Evolutionary conservation across 2,113 vertebrate species (phyloP).

Genomic region (Stigmatopora nigra): DNA sequence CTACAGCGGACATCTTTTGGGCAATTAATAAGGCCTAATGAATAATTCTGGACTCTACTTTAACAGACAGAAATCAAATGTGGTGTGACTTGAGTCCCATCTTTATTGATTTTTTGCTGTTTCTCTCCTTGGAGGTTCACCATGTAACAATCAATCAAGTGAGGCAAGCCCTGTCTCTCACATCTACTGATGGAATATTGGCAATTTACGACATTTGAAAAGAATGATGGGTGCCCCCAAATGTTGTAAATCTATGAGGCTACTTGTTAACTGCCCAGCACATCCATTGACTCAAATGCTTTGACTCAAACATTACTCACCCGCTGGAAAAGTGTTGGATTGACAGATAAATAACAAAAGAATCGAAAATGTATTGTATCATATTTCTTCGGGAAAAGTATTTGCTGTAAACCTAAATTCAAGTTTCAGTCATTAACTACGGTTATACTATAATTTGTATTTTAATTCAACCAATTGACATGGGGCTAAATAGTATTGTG

Average conservation of each 20-base stretch:
- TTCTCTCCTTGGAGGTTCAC: constrained; percentile 29
- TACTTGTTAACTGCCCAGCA: constrained; percentile 43
- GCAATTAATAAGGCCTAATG: constrained; percentile 3
- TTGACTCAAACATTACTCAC: constrained; percentile 28
- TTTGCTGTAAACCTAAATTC: background rate
- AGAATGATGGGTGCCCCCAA: constrained; percentile 48
- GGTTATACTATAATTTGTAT: background rate
- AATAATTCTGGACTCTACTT: background rate
- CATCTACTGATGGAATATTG: constrained; percentile 55
- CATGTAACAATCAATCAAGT: constrained; percentile 41
- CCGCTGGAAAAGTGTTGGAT: constrained; percentile 1
- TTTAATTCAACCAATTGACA: background rate
- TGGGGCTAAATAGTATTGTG: too few relatives aligned
- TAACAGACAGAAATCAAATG: background rate
- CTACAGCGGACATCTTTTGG: background rate
- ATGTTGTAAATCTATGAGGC: constrained; percentile 41
- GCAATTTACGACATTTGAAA: constrained; percentile 49
- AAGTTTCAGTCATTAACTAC: background rate
- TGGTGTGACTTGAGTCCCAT: constrained; percentile 7
- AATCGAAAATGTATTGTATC: background rate
- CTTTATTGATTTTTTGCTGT: constrained; percentile 13
- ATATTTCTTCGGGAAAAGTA: background rate
- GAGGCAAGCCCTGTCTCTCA: constrained; percentile 26
- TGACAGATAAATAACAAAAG: constrained; percentile 1
- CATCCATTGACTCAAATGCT: constrained; percentile 33